Evolutionary conservation across 92 coral and sea anemone species (phyloP), one percentile per base, ranked within the genome.

Genomic region (Actinernus sp.): DNA sequence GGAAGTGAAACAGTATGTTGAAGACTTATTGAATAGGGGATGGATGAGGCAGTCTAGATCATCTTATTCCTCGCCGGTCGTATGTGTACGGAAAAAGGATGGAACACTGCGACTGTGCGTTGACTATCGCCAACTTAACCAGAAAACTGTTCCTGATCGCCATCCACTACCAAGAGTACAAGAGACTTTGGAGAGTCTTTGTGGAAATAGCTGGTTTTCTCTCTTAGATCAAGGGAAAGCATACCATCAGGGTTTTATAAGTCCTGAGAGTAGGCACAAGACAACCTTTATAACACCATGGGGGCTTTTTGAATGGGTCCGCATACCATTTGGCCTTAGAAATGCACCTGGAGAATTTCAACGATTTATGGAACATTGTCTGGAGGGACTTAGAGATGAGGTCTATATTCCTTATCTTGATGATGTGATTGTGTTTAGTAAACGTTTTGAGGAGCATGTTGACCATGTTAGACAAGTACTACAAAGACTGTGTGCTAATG

Each of bases 221-320:
- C 57, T 76, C 23, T 40, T 85, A 4, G 83, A 78, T 51, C 87
- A 79, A 39, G 87, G 92, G 34, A 85, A 79, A 48, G 83, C 74
- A 21, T 64, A 82, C 28, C 79, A 83, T 49, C 94, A n/a, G n/a
- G n/a, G n/a, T n/a, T n/a, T n/a, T n/a, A n/a, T n/a, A n/a, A n/a
- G n/a, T n/a, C n/a, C n/a, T 82, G 57, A 89, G 89, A 66, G 63
- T 43, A 65, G 77, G 50, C 90, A 73, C n/a, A 39, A 65, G 8
- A 88, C 90, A 31, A 87, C 90, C 11, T 87, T 87, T 51, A 65
- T 80, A 6, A 87, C 93, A n/a, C 87, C n/a, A n/a, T n/a, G n/a
- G n/a, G n/a, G n/a, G n/a, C n/a, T n/a, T n/a, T n/a, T n/a, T n/a
- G n/a, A n/a, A 59, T 78, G 90, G 95, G 52, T 56, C 13, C 65